Base-by-base conservation (phyloP, 30 jellyfish, hydroid and myxozoan species). In the Cassiopea andromeda region DNA sequence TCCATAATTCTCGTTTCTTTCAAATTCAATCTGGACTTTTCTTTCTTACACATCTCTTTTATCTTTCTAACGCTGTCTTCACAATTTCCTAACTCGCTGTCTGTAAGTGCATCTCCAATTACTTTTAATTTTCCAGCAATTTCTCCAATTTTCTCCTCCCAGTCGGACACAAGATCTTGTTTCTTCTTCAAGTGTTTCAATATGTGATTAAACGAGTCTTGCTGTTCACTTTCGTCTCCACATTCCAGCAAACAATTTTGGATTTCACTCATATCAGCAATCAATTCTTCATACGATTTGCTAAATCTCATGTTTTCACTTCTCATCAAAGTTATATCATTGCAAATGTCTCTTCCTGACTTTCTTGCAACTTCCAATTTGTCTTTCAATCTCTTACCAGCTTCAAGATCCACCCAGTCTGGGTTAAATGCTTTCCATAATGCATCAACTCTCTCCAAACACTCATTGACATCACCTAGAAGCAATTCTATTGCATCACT, bases 231-330 rank as follows among this genome's bases (percentile, higher is more conserved):
- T 77, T 49, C 57, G 19, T 19, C 14, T 70, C 38, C 14, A 16
- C 4, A 3, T 15, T 18, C 50, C 1, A 70, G 14, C 2, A 83
- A 4, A 2, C 50, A 67, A 12, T 49, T 48, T 43, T 83, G 84
- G 15, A 70, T 16, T 18, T 15, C 84, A 83, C 48, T 16, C 46
- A 71, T 18, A 3, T 83, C 84, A 18, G 19, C 43, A 48, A 2
- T 83, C 45, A 83, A 46, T 3, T 83, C 84, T 44, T 69, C 1
- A 54, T 64, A 83, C 7, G 91, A 71, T 70, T 69, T 83, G 60
- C 77, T 47, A 54, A 83, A 83, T 60, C 84, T 72, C n/a, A 38
- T 59, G 50, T 58, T 68, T 83, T 83, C 91, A 50, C 58, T 69
- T n/a, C 57, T 83, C 79, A 73, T 73, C n/a, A 61, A 48, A 38